Evolutionary conservation across 1,140 invertebrate species (phyloP), one percentile per base, ranked within the genome.

Genomic region (Teleopsis dalmanni): DNA sequence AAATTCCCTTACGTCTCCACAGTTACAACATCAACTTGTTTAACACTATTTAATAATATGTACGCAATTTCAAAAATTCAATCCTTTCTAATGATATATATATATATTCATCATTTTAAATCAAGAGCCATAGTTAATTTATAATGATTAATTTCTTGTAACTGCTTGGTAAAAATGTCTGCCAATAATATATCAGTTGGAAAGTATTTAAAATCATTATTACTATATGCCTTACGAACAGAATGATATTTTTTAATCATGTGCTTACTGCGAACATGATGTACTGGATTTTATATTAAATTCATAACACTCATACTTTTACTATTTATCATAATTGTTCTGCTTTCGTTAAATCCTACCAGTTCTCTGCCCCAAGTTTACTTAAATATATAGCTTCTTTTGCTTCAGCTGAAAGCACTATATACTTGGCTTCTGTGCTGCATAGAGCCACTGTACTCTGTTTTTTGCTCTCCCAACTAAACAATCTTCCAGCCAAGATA

Each of bases 231-330:
- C n/a, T n/a, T n/a, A n/a, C n/a, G n/a, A n/a, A n/a, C n/a, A n/a
- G n/a, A 59, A 47, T 60, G 53, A 48, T 54, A 55, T 25, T 22
- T 48, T 16, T 58, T 37, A 42, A 62, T 61, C 9, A 64, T 67
- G 35, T 65, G 60, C 47, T 63, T 69, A 19, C 27, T 60, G 22
- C 49, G 54, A 37, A 53, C 56, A 44, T 57, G 59, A 25, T 52
- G 53, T 44, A 47, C 51, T 3, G 45, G 51, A 48, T 57, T 61
- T 36, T 58, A 58, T 8, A 49, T 33, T 10, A 59, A 40, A 22
- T 48, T 34, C 9, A 56, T 47, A 10, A 54, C 51, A 46, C 60
- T 61, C 21, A 45, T 19, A 57, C 59, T 59, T 46, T 59, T 54
- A n/a, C 33, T 29, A n/a, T 44, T 38, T 23, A 50, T 38, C 11